Conservation (phyloP, 2,888 invertebrate genomes). For the Phorcus lineatus region DNA sequence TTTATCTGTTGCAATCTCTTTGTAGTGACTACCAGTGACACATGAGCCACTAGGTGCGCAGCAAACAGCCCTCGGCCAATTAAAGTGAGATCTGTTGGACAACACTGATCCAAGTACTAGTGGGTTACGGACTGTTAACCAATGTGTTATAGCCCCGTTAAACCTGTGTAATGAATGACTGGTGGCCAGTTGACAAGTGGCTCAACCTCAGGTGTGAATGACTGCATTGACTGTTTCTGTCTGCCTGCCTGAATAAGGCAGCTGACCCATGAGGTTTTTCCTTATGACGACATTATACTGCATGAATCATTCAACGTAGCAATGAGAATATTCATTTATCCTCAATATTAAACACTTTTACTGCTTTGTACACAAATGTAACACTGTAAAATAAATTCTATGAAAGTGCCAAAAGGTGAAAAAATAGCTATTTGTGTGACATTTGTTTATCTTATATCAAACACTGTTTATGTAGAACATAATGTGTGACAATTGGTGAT, state of each 20-base stretch:
- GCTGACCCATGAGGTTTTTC: neutral
- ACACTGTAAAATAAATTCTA: no score
- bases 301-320: no score
- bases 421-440: no score
- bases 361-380: no score
- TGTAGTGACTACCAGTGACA: constrained; percentile 7
- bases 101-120: neutral
- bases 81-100: neutral
- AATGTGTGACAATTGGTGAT: no score
- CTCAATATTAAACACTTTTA: no score
- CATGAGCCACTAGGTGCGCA: constrained; percentile 17
- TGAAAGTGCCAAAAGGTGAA: no score
- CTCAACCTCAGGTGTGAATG: neutral
- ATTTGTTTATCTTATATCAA: no score
- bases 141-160: neutral
- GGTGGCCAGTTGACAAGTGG: neutral
- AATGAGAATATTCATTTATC: no score
- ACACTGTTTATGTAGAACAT: no score
- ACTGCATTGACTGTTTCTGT: neutral
- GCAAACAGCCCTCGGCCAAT: neutral
- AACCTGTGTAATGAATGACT: neutral
- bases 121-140: neutral
- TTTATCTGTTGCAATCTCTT: constrained; percentile 23
- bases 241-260: neutral
- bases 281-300: no score